Percentiles rank a stretch among this genome's conserved stretches.
These are phyloP conservation scores for Paralichthys olivaceus DNA, from an alignment of 2,113 vertebrate genomes.

Conservation along the genomic window DNA sequence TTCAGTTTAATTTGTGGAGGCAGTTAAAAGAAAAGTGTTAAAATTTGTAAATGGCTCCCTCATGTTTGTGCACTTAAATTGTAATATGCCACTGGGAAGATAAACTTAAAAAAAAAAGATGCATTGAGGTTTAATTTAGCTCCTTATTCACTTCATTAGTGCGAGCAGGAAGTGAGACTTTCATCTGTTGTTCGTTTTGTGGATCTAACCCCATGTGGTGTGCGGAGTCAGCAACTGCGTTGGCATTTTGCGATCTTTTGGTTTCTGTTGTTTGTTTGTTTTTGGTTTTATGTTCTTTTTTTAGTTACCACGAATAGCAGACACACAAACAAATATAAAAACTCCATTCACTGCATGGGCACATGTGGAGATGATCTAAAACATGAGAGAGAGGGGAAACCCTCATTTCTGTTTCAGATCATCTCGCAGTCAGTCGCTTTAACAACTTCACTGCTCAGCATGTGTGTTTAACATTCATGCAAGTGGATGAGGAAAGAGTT, in stretches of 20 bases:
- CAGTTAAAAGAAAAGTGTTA: not conserved
- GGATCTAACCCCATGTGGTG: slow-evolving; percentile 42
- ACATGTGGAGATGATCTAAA: slow-evolving; percentile 61
- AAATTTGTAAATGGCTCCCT: not conserved
- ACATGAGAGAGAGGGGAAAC: slow-evolving; percentile 26
- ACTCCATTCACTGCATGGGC: not conserved
- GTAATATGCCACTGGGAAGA: not conserved
- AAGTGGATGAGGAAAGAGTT: slow-evolving; percentile 22
- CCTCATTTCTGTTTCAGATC: slow-evolving; percentile 45
- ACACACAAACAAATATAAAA: slow-evolving; percentile 37
- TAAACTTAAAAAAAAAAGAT: slow-evolving; percentile 1
- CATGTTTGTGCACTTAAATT: not conserved
- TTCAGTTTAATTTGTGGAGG: not conserved
- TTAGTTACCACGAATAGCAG: slow-evolving; percentile 48
- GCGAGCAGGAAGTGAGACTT: slow-evolving; percentile 15
- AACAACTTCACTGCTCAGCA: slow-evolving; percentile 8
- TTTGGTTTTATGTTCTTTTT: not conserved
- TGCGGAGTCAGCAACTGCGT: slow-evolving; percentile 63
- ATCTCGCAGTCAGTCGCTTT: slow-evolving; percentile 16
- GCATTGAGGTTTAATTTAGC: not conserved
- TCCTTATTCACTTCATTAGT: slow-evolving; percentile 41
- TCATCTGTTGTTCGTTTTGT: slow-evolving; percentile 61
- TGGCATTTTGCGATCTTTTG: slow-evolving; percentile 14
- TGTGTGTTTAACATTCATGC: slow-evolving; percentile 27
- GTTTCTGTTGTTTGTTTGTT: slow-evolving; percentile 18